phyloP scores from a whole-genome alignment of 2,113 vertebrate species.

The Bagarius yarrelli region DNA sequence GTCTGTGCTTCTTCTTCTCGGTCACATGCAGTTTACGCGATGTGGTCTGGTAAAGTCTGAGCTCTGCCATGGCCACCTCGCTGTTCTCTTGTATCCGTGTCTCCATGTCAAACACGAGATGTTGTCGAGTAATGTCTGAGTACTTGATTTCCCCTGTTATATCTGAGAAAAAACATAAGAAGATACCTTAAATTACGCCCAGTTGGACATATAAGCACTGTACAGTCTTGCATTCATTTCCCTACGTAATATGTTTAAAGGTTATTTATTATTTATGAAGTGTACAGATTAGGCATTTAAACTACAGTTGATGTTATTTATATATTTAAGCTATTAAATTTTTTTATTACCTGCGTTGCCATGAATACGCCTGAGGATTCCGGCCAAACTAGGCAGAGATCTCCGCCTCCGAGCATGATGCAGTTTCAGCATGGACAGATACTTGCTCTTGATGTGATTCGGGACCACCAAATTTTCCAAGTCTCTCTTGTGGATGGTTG shows the following conservation, averaged over 20 bases:
- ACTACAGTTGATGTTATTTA: too few relatives aligned
- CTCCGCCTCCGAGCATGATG: slow-evolving; percentile 69
- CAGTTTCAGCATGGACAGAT: slow-evolving; percentile 72
- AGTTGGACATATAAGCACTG: background rate
- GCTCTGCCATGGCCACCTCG: slow-evolving; percentile 78
- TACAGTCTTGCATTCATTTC: too few relatives aligned
- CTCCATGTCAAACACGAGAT: slow-evolving; percentile 78
- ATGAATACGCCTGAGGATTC: slow-evolving; percentile 71
- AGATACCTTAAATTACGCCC: background rate
- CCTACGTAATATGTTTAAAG: too few relatives aligned
- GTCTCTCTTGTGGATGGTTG: slow-evolving; percentile 67
- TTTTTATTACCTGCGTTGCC: slow-evolving; percentile 70
- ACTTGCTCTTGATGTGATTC: slow-evolving; percentile 69
- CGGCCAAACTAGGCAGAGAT: slow-evolving; percentile 72
- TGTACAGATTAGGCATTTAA: too few relatives aligned
- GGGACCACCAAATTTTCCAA: slow-evolving; percentile 70
- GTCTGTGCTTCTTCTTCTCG: slow-evolving; percentile 55
- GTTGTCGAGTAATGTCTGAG: slow-evolving; percentile 63
- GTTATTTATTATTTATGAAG: too few relatives aligned
- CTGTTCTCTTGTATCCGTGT: slow-evolving; percentile 74
- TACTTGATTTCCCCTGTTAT: slow-evolving; percentile 65
- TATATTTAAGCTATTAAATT: too few relatives aligned
- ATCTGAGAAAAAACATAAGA: slow-evolving; percentile 57
- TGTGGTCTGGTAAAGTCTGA: slow-evolving; percentile 78
- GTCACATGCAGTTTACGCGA: slow-evolving; percentile 55